Evolutionary conservation across 2,888 invertebrate genomes (phyloP).

Genomic region (Sinodicranocentrus sp.): DNA sequence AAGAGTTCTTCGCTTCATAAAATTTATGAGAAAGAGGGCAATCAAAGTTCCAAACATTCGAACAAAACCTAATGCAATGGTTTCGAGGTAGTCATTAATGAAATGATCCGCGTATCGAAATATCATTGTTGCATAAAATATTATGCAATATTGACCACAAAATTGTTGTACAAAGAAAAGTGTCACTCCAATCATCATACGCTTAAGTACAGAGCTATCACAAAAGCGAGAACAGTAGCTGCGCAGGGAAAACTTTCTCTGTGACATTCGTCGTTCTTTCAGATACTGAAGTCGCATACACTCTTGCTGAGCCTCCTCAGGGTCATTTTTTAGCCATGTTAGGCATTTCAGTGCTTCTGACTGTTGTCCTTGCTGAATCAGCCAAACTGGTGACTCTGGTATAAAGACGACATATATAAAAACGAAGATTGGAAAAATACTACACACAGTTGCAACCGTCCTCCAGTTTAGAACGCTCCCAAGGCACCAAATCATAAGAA

Average conservation of each 20-base stretch:
- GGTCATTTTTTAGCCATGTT: constrained; percentile 73
- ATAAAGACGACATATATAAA: constrained; percentile 74
- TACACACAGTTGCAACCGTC: constrained; percentile 71
- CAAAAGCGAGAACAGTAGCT: constrained; percentile 63
- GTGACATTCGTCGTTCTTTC: constrained; percentile 68
- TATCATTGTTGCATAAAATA: constrained; percentile 75
- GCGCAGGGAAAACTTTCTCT: constrained; percentile 21
- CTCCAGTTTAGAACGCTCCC: constrained; percentile 73
- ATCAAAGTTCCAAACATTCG: constrained; percentile 74
- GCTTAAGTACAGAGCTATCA: constrained; percentile 66
- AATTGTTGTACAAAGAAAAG: constrained; percentile 75
- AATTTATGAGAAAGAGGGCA: constrained; percentile 74
- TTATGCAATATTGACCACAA: constrained; percentile 75
- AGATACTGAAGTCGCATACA: constrained; percentile 74
- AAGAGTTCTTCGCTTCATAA: constrained; percentile 69
- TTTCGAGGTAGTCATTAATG: constrained; percentile 74
- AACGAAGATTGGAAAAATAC: constrained; percentile 72
- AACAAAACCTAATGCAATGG: constrained; percentile 73
- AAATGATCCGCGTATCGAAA: constrained; percentile 74
- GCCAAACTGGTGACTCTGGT: constrained; percentile 76
- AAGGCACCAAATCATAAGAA: constrained; percentile 72
- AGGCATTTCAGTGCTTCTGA: constrained; percentile 66
- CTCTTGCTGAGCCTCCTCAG: constrained; percentile 75
- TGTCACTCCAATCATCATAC: constrained; percentile 69
- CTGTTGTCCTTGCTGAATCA: constrained; percentile 62